A percentile compares a stretch with the other conserved stretches of the same genome.
These are phyloP conservation scores for Halichoeres trimaculatus DNA, from an alignment of 2,113 vertebrate species.

Conservation along the genomic window DNA sequence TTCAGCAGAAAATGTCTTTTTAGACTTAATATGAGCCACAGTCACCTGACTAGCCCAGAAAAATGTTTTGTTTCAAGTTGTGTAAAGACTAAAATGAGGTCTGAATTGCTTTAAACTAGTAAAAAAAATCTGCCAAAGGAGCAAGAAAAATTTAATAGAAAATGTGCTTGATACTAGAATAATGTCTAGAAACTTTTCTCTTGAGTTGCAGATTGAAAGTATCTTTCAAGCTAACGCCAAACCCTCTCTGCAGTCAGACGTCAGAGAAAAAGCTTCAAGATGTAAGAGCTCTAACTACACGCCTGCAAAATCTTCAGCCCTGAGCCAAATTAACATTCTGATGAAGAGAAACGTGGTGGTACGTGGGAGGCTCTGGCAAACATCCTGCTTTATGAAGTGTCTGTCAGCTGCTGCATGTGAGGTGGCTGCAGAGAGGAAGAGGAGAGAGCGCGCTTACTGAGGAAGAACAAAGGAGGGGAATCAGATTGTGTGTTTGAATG, in stretches of 20 bases:
- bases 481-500: constrained; percentile 29
- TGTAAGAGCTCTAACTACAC: constrained; percentile 24
- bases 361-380: constrained; percentile 77
- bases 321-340: constrained; percentile 59
- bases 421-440: constrained; percentile 27
- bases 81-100: no score
- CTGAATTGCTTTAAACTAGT: no score
- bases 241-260: background rate
- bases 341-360: constrained; percentile 57
- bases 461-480: constrained; percentile 35
- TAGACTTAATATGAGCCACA: no score
- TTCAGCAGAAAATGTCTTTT: no score
- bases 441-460: constrained; percentile 13
- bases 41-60: no score
- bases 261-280: background rate
- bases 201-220: no score
- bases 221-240: constrained; percentile 4
- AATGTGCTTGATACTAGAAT: no score
- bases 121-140: no score
- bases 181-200: no score
- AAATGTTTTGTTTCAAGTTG: no score
- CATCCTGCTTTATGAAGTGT: constrained; percentile 66
- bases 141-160: no score
- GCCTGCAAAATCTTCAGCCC: constrained; percentile 50
- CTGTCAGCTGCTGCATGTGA: constrained; percentile 56